Conservation (phyloP, 1,140 invertebrate species). For the Brachionus manjavacas region DNA sequence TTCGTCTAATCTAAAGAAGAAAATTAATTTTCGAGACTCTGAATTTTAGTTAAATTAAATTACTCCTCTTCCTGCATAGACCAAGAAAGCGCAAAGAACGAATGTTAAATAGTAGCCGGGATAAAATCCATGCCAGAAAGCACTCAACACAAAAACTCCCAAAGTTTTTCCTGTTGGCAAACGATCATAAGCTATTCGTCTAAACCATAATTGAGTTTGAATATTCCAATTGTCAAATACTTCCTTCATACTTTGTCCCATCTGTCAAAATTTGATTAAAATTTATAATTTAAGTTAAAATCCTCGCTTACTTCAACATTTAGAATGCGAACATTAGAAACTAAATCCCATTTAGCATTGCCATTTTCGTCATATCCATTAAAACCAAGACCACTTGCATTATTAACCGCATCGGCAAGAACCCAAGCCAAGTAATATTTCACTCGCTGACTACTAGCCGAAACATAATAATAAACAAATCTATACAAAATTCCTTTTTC, state of each 20-base stretch:
- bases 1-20: conserved; percentile 62
- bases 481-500: conserved; percentile 59
- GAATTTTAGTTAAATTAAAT: conserved; percentile 14
- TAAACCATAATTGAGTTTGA: conserved; percentile 74
- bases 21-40: background rate
- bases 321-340: conserved; percentile 81
- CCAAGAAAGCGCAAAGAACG: conserved; percentile 77
- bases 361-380: conserved; percentile 69
- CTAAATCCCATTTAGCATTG: conserved; percentile 75
- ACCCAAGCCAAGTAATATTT: conserved; percentile 96
- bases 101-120: conserved; percentile 96
- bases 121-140: conserved; percentile 92
- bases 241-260: conserved; percentile 71
- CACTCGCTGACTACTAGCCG: conserved; percentile 65
- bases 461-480: conserved; percentile 63
- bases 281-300: too few relatives aligned
- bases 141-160: conserved; percentile 78
- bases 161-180: conserved; percentile 60
- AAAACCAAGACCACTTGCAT: conserved; percentile 85
- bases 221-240: conserved; percentile 84
- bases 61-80: conserved; percentile 61
- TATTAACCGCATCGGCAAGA: conserved; percentile 81
- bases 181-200: conserved; percentile 78
- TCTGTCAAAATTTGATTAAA: conserved; percentile 57
- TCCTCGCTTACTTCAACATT: conserved; percentile 72